Conservation (phyloP, 64 coral and sea anemone species). For the Montipora capricornis region DNA sequence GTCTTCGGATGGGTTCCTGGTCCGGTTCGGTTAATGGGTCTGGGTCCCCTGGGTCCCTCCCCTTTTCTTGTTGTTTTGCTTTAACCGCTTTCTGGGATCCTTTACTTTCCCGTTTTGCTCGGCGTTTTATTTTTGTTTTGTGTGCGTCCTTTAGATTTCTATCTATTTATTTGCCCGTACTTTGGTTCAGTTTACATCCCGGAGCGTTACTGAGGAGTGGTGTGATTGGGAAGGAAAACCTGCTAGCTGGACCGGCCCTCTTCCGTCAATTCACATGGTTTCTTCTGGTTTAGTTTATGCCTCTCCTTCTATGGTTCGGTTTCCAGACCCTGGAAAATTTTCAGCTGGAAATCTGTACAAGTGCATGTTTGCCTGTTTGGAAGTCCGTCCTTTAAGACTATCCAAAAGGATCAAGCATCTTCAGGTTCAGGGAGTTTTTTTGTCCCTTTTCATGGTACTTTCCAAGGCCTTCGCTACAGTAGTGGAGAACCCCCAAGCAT, state of each 20-base stretch:
- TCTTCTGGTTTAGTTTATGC: neutral
- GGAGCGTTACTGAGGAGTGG: neutral
- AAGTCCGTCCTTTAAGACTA: neutral
- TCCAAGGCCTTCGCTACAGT: no score
- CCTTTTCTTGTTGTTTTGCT: neutral
- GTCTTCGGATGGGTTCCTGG: neutral
- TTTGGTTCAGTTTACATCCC: no score
- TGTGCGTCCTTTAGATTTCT: neutral
- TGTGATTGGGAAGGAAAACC: neutral
- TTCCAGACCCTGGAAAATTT: neutral
- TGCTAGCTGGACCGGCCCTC: neutral
- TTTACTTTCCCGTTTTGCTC: neutral
- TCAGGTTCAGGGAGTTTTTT: neutral
- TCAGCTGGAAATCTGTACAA: neutral
- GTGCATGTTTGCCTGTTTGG: neutral
- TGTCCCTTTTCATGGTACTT: no score
- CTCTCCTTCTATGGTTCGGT: neutral
- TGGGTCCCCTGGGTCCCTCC: neutral
- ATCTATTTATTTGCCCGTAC: no score
- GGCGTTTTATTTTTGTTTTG: neutral
- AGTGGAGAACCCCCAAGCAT: no score
- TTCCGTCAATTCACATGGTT: constrained; percentile 1
- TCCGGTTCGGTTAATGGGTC: neutral
- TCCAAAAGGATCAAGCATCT: neutral
- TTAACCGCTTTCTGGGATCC: neutral